These are phyloP conservation scores for Apis laboriosa DNA, from an alignment of 1,140 invertebrate genomes.

Conservation along the genomic window DNA sequence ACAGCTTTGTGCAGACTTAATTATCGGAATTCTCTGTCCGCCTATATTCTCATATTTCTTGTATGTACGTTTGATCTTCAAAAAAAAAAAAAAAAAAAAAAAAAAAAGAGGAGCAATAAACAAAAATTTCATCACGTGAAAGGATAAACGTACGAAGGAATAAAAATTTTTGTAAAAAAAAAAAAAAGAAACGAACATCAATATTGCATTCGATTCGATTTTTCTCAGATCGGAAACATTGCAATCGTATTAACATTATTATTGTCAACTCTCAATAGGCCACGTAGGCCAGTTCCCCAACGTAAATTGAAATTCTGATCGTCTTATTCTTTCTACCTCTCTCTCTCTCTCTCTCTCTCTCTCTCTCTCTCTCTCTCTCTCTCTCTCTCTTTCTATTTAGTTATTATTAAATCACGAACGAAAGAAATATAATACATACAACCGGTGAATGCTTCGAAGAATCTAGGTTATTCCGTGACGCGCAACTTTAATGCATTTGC, in stretches of 20 bases:
- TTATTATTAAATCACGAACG: slow-evolving; percentile 40
- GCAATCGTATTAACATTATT: slow-evolving; percentile 9
- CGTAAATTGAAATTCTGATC: slow-evolving; percentile 40
- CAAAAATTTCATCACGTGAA: neutral
- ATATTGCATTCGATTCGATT: slow-evolving; percentile 1
- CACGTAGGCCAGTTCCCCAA: neutral
- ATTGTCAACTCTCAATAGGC: slow-evolving; percentile 22
- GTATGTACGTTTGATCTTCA: neutral
- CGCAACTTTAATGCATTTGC: slow-evolving; percentile 33
- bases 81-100: neutral
- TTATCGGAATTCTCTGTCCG: slow-evolving; percentile 26
- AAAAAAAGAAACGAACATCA: neutral
- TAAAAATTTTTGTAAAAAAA: no score
- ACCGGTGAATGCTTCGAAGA: slow-evolving; percentile 15
- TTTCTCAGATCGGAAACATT: neutral
- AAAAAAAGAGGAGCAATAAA: neutral
- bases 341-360: neutral
- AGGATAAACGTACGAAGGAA: no score
- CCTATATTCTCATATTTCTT: slow-evolving; percentile 1
- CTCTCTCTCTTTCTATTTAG: neutral
- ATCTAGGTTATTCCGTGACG: slow-evolving; percentile 46
- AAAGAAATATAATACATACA: slow-evolving; percentile 16
- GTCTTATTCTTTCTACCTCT: neutral
- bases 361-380: neutral
- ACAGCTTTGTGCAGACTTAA: slow-evolving; percentile 33